Percentiles rank a stretch among this genome's conserved stretches.
Conservation (phyloP, 2,113 vertebrate species). For the Larimichthys polyactis region DNA sequence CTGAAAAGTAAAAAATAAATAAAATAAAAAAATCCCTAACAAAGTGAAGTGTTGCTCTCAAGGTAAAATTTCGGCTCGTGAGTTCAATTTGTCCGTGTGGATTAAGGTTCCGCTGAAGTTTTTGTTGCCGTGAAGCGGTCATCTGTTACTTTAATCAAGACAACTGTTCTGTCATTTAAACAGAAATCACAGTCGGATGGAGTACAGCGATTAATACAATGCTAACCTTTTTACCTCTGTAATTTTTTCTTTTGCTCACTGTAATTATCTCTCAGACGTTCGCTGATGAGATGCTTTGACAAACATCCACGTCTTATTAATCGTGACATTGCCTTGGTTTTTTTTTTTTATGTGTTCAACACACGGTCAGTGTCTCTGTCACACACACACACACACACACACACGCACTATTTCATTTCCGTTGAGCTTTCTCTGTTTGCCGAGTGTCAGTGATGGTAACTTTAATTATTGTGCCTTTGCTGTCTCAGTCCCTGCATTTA, state of each 20-base stretch:
- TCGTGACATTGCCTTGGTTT: slow-evolving; percentile 51
- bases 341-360: slow-evolving; percentile 34
- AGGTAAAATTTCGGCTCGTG: background rate
- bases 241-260: slow-evolving; percentile 48
- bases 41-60: slow-evolving; percentile 12
- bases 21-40: background rate
- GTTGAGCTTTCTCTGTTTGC: slow-evolving; percentile 49
- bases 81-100: background rate
- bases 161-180: slow-evolving; percentile 33
- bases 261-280: slow-evolving; percentile 59
- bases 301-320: slow-evolving; percentile 65
- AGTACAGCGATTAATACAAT: slow-evolving; percentile 41
- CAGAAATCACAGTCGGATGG: slow-evolving; percentile 25
- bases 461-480: slow-evolving; percentile 72
- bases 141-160: slow-evolving; percentile 50
- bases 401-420: background rate
- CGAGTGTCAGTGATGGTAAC: slow-evolving; percentile 60
- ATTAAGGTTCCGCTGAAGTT: slow-evolving; percentile 18
- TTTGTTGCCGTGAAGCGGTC: slow-evolving; percentile 23
- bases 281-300: slow-evolving; percentile 50
- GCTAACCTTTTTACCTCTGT: slow-evolving; percentile 43
- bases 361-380: slow-evolving; percentile 10
- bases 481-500: slow-evolving; percentile 61
- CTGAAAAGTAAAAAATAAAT: background rate
- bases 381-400: background rate